Evolutionary conservation across 1,140 invertebrate species (phyloP).

Genomic region (Fopius arisanus): DNA sequence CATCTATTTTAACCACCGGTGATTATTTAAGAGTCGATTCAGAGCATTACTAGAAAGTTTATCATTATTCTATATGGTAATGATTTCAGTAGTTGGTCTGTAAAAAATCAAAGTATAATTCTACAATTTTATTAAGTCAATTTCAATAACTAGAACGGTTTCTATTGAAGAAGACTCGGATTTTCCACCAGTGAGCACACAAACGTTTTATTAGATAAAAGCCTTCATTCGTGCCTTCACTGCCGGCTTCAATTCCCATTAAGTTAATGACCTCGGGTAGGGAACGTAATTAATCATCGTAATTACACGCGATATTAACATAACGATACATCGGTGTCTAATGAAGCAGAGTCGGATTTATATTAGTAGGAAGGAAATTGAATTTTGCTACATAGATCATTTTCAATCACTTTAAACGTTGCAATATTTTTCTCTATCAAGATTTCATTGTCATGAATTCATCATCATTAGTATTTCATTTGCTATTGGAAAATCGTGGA

Average conservation of each 20-base stretch:
- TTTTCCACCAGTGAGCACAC: not conserved
- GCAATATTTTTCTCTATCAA: conserved; percentile 26
- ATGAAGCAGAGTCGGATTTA: conserved; percentile 22
- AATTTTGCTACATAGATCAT: conserved; percentile 31
- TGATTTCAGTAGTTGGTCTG: not conserved
- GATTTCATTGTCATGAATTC: not conserved
- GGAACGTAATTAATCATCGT: conserved; percentile 35
- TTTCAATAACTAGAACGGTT: not conserved
- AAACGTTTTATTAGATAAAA: conserved; percentile 10
- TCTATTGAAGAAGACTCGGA: not conserved
- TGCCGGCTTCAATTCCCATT: conserved; percentile 23
- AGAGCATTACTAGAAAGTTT: not conserved
- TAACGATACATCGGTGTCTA: conserved; percentile 31
- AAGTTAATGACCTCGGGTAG: conserved; percentile 34
- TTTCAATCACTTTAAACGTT: conserved; percentile 9
- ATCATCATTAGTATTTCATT: not conserved
- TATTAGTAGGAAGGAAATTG: conserved; percentile 21
- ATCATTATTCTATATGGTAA: not conserved
- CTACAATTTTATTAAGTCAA: not conserved
- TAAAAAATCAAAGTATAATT: not conserved
- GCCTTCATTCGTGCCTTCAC: conserved; percentile 9
- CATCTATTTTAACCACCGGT: not conserved
- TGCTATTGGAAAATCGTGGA: not conserved
- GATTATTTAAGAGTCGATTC: not conserved
- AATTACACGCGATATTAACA: conserved; percentile 38